Evolutionary conservation across 1,140 invertebrate species (phyloP), one percentile per base, ranked within the genome.

Genomic region (Trachelipus rathkii): DNA sequence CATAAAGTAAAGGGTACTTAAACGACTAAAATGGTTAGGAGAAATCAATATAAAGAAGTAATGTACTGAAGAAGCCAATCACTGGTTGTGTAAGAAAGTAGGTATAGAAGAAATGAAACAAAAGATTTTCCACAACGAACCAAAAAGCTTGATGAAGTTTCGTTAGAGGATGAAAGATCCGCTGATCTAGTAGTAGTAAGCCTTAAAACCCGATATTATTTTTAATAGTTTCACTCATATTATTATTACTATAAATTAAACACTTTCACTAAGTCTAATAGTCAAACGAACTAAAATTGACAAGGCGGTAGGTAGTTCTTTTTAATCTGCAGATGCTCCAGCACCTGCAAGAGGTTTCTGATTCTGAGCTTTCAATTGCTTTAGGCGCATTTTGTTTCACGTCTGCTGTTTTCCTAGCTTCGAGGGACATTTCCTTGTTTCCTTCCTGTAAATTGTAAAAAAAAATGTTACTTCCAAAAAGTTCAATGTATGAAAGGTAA

Each of bases 351-450:
- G 19, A 15, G 23, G 0, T 44, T 82, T 80, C 13, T 68, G 71
- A n/a, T n/a, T n/a, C 75, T 53, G 67, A 50, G 81, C 80, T 71
- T 82, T 82, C 33, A 75, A 71, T 23, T 82, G 81, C 73, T 81
- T 82, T 33, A 81, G 50, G 50, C 79, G 45, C 81, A 82, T 82
- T n/a, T 70, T 79, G 70, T 74, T 82, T 79, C 9, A 79, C 81
- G 77, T 82, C 81, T 91, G 93, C 90, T 84, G 92, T 88, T 88
- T 93, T 91, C 77, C 92, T 87, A 85, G 93, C 91, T 84, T 92
- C 89, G 44, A 93, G 84, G 24, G 90, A 91, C 84, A 93, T 84
- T 60, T 91, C 91, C 82, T 87, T 88, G 84, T 90, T 90, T 76
- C 88, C 90, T 81, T 86, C 88, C 85, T 81, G 76, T 21, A 13